Base-by-base conservation (phyloP, 2,113 vertebrate genomes). In the Callopanchax toddi region DNA sequence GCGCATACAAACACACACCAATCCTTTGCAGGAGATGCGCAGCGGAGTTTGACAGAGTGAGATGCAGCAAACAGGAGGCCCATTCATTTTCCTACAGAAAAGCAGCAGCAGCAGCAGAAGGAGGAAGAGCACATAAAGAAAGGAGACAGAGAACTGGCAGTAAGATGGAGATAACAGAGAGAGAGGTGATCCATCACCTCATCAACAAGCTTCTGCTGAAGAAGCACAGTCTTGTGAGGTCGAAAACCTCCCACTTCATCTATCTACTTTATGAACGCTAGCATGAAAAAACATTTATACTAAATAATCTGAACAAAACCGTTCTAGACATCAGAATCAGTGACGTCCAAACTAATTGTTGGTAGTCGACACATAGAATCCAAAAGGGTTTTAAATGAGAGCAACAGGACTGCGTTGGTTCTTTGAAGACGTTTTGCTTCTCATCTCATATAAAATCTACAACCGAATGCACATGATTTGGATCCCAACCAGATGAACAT, bases 11-110 rank as follows among this genome's bases (percentile, higher is more conserved):
- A 39, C 13, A 62, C 67, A 72, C 57, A 67, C 52, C 40, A n/a
- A 49, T 65, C 46, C 57, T 53, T 40, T 17, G 26, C 36, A 82
- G 34, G 77, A 87, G 78, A 79, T 83, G 72, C 60, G 76, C 21
- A 48, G 67, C 69, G 74, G 72, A 60, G 40, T 87, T 76, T 88
- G 86, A 91, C 72, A 71, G 75, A 79, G 73, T 78, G 76, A 88
- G 61, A 82, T 85, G 84, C 58, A 86, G 85, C 78, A 89, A 87
- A 89, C 73, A 89, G 51, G 70, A 78, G 61, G 73, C 74, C 77
- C 74, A 87, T 81, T 89, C 77, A 67, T 84, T 91, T 90, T 83
- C 68, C 81, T 52, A 59, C 59, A 74, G 78, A 80, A 52, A 75
- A 73, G 71, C 74, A 90, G 84, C 64, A 78, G 78, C 65, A 89